These are phyloP conservation scores for Thera obeliscata DNA, from an alignment of 2,888 invertebrate genomes.

Conservation along the genomic window DNA sequence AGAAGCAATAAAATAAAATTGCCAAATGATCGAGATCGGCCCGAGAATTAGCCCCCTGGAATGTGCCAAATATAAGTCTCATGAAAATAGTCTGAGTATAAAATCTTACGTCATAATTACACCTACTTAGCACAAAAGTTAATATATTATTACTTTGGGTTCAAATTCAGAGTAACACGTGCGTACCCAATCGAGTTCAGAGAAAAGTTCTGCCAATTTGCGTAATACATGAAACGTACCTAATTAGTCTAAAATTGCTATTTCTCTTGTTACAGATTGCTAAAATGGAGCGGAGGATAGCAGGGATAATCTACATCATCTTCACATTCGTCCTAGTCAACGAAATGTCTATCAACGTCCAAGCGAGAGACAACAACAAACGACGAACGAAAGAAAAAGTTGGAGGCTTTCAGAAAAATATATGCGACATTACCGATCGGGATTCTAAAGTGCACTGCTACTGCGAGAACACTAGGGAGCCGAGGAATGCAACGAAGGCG, in stretches of 20 bases:
- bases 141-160: background rate
- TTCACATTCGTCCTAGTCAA: constrained; percentile 76
- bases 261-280: constrained; percentile 75
- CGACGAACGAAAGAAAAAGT: constrained; percentile 76
- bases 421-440: constrained; percentile 83
- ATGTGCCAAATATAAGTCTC: no score
- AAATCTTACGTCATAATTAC: background rate
- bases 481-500: constrained; percentile 87
- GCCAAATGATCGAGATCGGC: no score
- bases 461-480: constrained; percentile 85
- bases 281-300: constrained; percentile 73
- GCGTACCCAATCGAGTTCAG: background rate
- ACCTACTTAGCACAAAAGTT: background rate
- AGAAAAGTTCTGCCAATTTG: constrained; percentile 2
- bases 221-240: background rate
- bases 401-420: constrained; percentile 81
- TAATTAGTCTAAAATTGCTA: constrained; percentile 36
- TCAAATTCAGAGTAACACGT: background rate
- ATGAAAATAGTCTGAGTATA: no score
- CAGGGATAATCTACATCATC: constrained; percentile 72
- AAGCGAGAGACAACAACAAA: constrained; percentile 76
- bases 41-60: no score
- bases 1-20: no score
- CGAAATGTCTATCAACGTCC: constrained; percentile 78
- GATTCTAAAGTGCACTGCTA: constrained; percentile 87